Conservation (phyloP, 2,888 invertebrate species). For the Mythimna loreyi region DNA sequence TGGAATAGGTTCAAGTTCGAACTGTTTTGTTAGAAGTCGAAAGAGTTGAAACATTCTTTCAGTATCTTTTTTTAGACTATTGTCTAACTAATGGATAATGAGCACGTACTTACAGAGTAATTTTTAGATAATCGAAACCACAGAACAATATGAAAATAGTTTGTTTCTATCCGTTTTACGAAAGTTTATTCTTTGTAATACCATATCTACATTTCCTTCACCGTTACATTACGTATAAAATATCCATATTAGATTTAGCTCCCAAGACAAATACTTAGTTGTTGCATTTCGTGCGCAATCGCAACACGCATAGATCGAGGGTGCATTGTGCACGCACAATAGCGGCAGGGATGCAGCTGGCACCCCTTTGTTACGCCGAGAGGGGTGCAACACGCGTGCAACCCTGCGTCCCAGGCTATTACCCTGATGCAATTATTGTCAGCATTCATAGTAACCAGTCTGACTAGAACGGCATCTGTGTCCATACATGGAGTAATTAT, state of each 20-base stretch:
- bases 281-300: slow-evolving; percentile 49
- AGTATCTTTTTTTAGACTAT: slow-evolving; percentile 10
- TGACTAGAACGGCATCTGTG: slow-evolving; percentile 28
- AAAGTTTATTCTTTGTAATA: not conserved
- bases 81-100: slow-evolving; percentile 1
- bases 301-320: slow-evolving; percentile 70
- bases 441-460: slow-evolving; percentile 36
- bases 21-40: slow-evolving; percentile 5
- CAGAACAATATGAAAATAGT: not conserved
- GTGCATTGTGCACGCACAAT: slow-evolving; percentile 65
- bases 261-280: slow-evolving; percentile 19
- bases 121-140: not conserved
- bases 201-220: not conserved
- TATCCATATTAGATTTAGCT: not conserved
- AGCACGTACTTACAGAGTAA: not conserved
- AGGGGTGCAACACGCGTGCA: slow-evolving; percentile 54
- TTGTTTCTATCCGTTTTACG: not conserved
- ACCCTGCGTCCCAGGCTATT: slow-evolving; percentile 30
- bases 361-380: slow-evolving; percentile 54
- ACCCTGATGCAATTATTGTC: slow-evolving; percentile 45
- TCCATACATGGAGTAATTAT: slow-evolving; percentile 28
- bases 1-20: slow-evolving; percentile 37
- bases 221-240: not conserved
- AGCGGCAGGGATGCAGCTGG: slow-evolving; percentile 74
- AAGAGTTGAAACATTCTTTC: slow-evolving; percentile 1